phyloP scores from a whole-genome alignment of 2,797 vertebrate genomes.

The Centropyge bicolor region DNA sequence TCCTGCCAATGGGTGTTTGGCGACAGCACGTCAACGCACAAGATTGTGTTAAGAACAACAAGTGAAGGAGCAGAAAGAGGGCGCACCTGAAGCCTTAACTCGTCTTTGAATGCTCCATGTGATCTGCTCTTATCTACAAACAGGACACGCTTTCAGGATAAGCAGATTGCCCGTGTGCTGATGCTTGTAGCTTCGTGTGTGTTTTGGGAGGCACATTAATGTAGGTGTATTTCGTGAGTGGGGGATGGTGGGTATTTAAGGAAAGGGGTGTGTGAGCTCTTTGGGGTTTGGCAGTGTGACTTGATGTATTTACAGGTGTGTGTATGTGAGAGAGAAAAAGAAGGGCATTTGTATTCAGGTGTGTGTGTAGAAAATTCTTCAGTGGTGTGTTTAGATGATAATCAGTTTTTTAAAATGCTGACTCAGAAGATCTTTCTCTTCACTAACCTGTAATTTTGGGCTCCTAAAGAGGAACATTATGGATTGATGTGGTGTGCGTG shows the following conservation, averaged over 20 bases:
- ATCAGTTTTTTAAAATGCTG: conserved; percentile 21
- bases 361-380: conserved; percentile 16
- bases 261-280: conserved; percentile 27
- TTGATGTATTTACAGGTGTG: conserved; percentile 43
- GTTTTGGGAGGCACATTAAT: conserved; percentile 29
- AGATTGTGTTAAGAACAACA: conserved; percentile 14
- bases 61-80: background rate
- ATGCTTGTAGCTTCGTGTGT: conserved; percentile 24
- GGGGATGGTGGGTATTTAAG: conserved; percentile 23
- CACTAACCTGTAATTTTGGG: conserved; percentile 47
- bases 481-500: conserved; percentile 6
- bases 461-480: conserved; percentile 29
- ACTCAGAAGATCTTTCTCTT: conserved; percentile 33
- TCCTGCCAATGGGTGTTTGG: background rate
- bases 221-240: conserved; percentile 34
- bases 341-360: conserved; percentile 25
- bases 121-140: conserved; percentile 24
- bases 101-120: conserved; percentile 20
- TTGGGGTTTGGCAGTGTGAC: conserved; percentile 6
- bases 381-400: conserved; percentile 2
- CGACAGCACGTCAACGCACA: conserved; percentile 1
- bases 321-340: background rate
- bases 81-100: background rate
- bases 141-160: conserved; percentile 55
- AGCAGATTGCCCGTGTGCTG: conserved; percentile 51